A percentile compares a stretch with the other conserved stretches of the same genome.
These are phyloP conservation scores for Drosophila yooni DNA, from an alignment of 2,888 invertebrate species.

Conservation along the genomic window DNA sequence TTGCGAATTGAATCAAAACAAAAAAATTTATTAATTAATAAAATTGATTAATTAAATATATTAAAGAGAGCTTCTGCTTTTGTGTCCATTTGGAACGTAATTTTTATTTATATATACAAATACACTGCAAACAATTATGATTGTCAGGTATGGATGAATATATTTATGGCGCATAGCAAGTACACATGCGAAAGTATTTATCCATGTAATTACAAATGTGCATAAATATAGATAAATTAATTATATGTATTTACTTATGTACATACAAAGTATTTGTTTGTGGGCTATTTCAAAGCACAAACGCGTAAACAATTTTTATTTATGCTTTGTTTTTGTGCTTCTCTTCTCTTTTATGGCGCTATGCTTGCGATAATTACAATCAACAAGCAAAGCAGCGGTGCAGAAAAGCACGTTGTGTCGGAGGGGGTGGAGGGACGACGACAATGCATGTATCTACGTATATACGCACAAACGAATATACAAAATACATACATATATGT, in stretches of 20 bases:
- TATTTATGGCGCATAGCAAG: background rate
- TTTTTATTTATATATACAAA: too few relatives aligned
- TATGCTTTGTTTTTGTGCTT: conserved; percentile 48
- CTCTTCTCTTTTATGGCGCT: conserved; percentile 58
- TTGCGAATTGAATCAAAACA: too few relatives aligned
- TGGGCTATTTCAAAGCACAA: conserved; percentile 32
- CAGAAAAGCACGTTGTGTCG: conserved; percentile 11
- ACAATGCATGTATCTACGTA: conserved; percentile 1
- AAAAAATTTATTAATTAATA: too few relatives aligned
- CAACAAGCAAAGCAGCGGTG: conserved; percentile 43
- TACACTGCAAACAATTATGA: background rate
- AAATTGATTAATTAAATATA: too few relatives aligned
- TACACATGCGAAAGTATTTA: background rate
- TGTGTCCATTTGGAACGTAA: too few relatives aligned
- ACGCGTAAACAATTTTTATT: conserved; percentile 70
- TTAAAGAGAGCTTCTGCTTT: too few relatives aligned
- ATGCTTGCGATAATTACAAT: conserved; percentile 72
- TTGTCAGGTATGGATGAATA: background rate
- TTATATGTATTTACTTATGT: background rate
- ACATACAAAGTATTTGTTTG: background rate
- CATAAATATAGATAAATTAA: background rate
- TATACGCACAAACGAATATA: background rate
- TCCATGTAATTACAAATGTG: background rate
- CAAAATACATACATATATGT: background rate
- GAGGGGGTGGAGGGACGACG: background rate